Base-by-base conservation (phyloP, 2,888 invertebrate species). In the Mechanitis messenoides region DNA sequence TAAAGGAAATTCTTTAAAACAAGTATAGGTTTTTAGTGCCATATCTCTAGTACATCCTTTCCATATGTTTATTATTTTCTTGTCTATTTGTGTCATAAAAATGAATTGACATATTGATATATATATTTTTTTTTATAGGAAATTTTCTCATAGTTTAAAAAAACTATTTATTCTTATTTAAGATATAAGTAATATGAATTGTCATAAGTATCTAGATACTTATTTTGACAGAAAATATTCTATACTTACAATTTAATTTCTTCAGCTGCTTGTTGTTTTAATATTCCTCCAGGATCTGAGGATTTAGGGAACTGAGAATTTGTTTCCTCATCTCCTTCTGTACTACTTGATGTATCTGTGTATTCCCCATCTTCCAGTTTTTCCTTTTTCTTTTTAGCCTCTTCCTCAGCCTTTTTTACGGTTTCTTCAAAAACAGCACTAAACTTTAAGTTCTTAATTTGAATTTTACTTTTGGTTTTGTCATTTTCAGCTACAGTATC, bases 391-490 rank as follows among this genome's bases (percentile, higher is more conserved):
- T 90, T 91, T 62, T 91, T 91, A 31, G 92, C 92, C 72, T 92
- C 92, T 68, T 92, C 92, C 73, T 93, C 93, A 50, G 92, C 92
- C 76, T 92, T 91, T 72, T 92, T 92, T 0, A 93, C 92, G 6
- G 92, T 92, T 68, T 92, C 92, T 71, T 92, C 93, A 81, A 92
- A 93, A 31, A 94, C 92, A 31, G 91, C 83, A 76, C 93, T 93
- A 64, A 92, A 92, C 73, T 94, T 94, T 12, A 94, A 81, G 77
- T 93, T 92, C 76, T 93, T 93, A 65, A 94, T 94, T 71, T 91
- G 87, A 70, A 94, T 94, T 84, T 93, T 94, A 55, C 86, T 80
- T 71, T 91, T 90, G 5, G 78, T 70, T 69, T 85, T 90, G 58
- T 90, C 90, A 74, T 66, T 75, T 31, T 90, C 90, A 2, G 71